A percentile compares a stretch with the other conserved stretches of the same genome.
These are phyloP conservation scores for Limanda limanda DNA, from an alignment of 2,113 vertebrate genomes.

Conservation along the genomic window DNA sequence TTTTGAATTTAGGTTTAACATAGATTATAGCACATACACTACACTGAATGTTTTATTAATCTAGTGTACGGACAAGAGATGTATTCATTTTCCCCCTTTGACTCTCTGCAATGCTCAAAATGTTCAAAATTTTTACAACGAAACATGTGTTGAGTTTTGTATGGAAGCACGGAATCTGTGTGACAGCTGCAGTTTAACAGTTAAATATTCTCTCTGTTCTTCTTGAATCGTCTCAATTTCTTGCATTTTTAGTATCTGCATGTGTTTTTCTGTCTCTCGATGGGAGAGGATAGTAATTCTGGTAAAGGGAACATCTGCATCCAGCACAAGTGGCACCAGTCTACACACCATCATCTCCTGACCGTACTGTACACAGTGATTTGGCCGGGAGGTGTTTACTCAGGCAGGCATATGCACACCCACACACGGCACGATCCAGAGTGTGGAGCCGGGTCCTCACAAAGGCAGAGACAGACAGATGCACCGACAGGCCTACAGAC, in stretches of 20 bases:
- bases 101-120: too few relatives aligned
- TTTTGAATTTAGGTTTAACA: background rate
- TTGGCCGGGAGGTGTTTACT: conserved; percentile 57
- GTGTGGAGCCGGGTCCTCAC: conserved; percentile 6
- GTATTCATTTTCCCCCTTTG: too few relatives aligned
- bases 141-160: too few relatives aligned
- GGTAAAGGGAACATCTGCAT: conserved; percentile 60
- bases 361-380: conserved; percentile 47
- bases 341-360: conserved; percentile 55
- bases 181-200: background rate
- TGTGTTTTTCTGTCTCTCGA: conserved; percentile 6
- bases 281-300: conserved; percentile 33
- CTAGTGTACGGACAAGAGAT: too few relatives aligned
- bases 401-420: conserved; percentile 37
- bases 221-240: background rate
- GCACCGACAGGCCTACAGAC: background rate
- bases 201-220: background rate
- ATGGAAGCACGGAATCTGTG: background rate
- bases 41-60: too few relatives aligned
- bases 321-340: conserved; percentile 7
- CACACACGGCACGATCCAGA: conserved; percentile 20
- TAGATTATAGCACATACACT: too few relatives aligned
- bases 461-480: background rate
- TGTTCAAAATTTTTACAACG: background rate
- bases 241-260: conserved; percentile 4